Percentiles rank a stretch among this genome's conserved stretches.
Conservation (phyloP, 2,888 invertebrate species). For the Elysia crispata region DNA sequence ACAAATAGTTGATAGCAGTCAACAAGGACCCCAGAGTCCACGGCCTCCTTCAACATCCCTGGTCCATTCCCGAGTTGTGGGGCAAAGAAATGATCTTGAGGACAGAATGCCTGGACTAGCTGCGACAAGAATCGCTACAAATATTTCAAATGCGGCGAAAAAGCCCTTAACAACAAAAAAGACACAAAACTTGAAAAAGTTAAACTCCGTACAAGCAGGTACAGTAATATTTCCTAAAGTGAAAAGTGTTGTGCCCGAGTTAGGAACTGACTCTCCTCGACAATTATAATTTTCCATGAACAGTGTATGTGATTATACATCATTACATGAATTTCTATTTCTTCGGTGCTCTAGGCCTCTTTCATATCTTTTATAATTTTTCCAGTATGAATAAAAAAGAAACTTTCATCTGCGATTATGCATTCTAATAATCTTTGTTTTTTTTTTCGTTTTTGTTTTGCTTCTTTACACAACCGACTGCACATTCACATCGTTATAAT, state of each 20-base stretch:
- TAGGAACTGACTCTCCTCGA: conserved; percentile 4
- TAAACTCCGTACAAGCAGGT: neutral
- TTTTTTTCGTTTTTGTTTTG: no score
- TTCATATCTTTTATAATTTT: no score
- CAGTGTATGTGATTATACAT: neutral
- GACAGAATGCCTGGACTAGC: conserved; percentile 5
- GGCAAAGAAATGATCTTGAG: neutral
- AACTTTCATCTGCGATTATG: no score
- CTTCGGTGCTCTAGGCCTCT: no score
- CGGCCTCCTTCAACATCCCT: no score
- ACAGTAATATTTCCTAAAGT: conserved; percentile 9
- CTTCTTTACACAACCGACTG: no score
- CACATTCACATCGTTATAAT: no score
- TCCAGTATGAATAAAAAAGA: no score
- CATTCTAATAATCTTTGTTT: no score
- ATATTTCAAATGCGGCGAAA: neutral
- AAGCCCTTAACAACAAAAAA: neutral
- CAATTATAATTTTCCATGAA: neutral
- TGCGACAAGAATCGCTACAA: neutral
- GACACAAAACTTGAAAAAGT: neutral
- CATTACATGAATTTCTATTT: neutral
- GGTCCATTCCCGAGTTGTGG: neutral
- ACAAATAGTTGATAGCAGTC: neutral
- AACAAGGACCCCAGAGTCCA: neutral
- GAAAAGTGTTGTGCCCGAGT: neutral